These are phyloP conservation scores for Chloroceryle amazona DNA, from an alignment of 2,797 vertebrate genomes.

Conservation along the genomic window DNA sequence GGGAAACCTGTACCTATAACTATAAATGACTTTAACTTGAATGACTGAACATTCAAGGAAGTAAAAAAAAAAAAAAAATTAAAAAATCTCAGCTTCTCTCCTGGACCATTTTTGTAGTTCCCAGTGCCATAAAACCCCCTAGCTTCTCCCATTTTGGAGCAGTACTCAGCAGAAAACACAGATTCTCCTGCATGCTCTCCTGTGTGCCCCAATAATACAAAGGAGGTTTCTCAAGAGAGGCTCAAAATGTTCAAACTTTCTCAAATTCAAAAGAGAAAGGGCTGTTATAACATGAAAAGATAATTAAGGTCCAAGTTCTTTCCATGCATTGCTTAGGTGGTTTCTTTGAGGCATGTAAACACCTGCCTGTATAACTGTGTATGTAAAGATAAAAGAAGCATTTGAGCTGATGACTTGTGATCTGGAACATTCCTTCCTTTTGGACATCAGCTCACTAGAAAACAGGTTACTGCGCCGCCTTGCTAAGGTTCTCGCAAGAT, in stretches of 20 bases:
- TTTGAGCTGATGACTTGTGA: slow-evolving; percentile 22
- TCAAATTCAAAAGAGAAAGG: neutral
- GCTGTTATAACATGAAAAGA: slow-evolving; percentile 61
- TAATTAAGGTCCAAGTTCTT: slow-evolving; percentile 54
- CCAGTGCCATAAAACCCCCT: neutral
- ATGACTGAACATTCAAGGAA: neutral
- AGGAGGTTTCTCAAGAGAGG: neutral
- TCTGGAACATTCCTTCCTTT: slow-evolving; percentile 44
- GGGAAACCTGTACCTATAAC: neutral
- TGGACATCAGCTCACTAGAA: slow-evolving; percentile 13
- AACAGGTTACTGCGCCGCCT: neutral
- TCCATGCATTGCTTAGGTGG: slow-evolving; percentile 16
- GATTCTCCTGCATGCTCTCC: neutral
- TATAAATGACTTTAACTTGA: neutral
- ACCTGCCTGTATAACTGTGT: slow-evolving; percentile 48
- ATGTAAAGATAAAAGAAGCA: slow-evolving; percentile 49
- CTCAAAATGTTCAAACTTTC: slow-evolving; percentile 1
- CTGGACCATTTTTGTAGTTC: neutral
- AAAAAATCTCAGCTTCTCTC: neutral
- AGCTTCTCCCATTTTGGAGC: neutral
- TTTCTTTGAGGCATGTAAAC: slow-evolving; percentile 57
- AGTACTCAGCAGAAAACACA: neutral
- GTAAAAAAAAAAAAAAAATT: neutral
- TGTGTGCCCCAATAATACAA: neutral
- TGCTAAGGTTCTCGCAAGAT: neutral